Percentiles rank a stretch among this genome's conserved stretches.
Evolutionary conservation across 2,113 vertebrate species (phyloP).

Genomic region (Rhinoderma darwinii): DNA sequence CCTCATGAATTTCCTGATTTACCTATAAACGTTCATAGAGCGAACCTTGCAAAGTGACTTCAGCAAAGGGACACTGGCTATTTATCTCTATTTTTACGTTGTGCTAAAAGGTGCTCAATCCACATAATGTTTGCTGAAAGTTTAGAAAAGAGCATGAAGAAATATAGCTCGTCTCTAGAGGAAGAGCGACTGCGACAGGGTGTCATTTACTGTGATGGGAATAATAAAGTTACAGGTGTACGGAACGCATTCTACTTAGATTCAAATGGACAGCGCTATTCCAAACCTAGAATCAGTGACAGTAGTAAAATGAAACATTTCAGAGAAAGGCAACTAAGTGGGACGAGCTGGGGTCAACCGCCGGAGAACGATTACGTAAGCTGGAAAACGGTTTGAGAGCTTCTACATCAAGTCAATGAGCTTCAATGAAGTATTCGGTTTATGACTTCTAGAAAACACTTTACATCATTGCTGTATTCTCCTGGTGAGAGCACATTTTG

Average conservation of each 20-base stretch:
- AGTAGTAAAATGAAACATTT: not conserved
- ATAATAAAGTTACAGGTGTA: slow-evolving; percentile 34
- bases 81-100: slow-evolving; percentile 26
- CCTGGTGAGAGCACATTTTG: not conserved
- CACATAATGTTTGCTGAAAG: slow-evolving; percentile 28
- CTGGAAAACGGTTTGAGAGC: not conserved
- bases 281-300: not conserved
- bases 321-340: slow-evolving; percentile 15
- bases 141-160: slow-evolving; percentile 21
- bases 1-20: not conserved
- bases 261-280: slow-evolving; percentile 13
- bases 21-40: not conserved
- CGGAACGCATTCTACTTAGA: slow-evolving; percentile 15
- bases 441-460: not conserved
- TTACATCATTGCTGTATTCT: not conserved
- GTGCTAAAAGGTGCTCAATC: slow-evolving; percentile 23
- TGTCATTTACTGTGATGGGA: slow-evolving; percentile 38
- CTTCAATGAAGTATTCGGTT: not conserved
- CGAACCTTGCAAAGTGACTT: not conserved
- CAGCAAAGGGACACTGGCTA: not conserved
- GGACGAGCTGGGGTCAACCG: not conserved
- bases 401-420: not conserved
- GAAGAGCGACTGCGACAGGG: not conserved
- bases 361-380: not conserved
- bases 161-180: slow-evolving; percentile 5